Evolutionary conservation across 1,140 invertebrate genomes (phyloP).

Genomic region (Nebria ingens): DNA sequence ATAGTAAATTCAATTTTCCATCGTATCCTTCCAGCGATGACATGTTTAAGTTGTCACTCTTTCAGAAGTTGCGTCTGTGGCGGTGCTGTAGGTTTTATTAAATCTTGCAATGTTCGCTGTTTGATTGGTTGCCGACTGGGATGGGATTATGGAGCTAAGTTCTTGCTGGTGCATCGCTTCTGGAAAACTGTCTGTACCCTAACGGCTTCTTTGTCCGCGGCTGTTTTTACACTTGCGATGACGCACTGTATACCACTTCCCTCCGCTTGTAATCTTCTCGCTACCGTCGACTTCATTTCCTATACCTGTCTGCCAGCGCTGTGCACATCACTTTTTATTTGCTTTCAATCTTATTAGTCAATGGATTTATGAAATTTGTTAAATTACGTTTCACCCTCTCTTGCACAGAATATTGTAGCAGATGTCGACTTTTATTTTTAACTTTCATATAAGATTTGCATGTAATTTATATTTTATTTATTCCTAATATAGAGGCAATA

Average conservation of each 20-base stretch:
- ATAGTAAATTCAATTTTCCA: not conserved
- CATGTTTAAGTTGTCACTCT: not conserved
- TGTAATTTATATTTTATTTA: too few species aligned
- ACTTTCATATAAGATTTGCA: too few species aligned
- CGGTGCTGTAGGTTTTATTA: not conserved
- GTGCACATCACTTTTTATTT: not conserved
- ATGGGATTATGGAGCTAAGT: not conserved
- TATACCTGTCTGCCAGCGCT: too few species aligned
- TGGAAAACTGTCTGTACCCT: too few species aligned
- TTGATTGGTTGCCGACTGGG: not conserved
- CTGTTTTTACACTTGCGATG: not conserved
- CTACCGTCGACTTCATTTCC: not conserved
- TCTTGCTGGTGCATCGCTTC: not conserved
- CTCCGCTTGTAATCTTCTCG: not conserved
- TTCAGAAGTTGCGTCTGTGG: not conserved
- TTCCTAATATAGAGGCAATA: too few species aligned
- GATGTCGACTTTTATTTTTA: not conserved
- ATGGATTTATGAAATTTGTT: not conserved
- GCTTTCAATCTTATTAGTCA: not conserved
- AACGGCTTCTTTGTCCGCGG: too few species aligned
- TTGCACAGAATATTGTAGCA: too few species aligned
- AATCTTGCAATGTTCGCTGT: not conserved
- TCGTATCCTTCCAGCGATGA: not conserved
- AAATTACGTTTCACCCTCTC: not conserved
- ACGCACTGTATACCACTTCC: not conserved